A percentile compares a stretch with the other conserved stretches of the same genome.
Conservation (phyloP, 2,797 vertebrate species). For the Rachycentron canadum region DNA sequence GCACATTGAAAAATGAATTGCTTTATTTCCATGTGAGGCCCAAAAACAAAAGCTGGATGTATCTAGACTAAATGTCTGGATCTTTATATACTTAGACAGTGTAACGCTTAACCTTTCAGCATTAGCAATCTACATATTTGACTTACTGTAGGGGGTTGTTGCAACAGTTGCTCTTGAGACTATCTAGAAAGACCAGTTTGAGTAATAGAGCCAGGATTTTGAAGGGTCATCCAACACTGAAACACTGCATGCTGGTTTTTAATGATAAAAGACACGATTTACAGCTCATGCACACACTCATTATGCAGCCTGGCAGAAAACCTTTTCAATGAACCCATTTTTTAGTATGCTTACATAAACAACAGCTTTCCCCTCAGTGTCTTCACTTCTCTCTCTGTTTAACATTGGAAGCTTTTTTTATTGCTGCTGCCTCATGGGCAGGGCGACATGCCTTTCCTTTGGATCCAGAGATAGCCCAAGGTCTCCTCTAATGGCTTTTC, state of each 20-base stretch:
- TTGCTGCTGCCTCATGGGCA: neutral
- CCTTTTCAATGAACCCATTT: neutral
- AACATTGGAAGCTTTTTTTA: slow-evolving; percentile 3
- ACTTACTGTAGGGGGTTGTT: neutral
- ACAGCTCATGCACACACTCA: neutral
- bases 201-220: neutral
- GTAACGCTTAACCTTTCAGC: too few species aligned
- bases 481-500: slow-evolving; percentile 45
- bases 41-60: too few species aligned
- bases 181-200: neutral
- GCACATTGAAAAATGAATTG: too few species aligned
- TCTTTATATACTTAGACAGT: too few species aligned
- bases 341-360: neutral
- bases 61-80: too few species aligned
- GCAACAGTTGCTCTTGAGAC: neutral
- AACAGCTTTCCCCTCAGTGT: neutral
- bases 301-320: neutral
- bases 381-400: neutral
- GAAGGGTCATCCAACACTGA: neutral
- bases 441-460: slow-evolving; percentile 6
- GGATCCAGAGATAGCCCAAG: slow-evolving; percentile 26
- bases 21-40: too few species aligned
- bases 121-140: neutral
- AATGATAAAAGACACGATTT: too few species aligned
- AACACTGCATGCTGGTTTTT: neutral